A percentile compares a stretch with the other conserved stretches of the same genome.
Evolutionary conservation across 30 jellyfish, hydroid and myxozoan species (phyloP).

Genomic region (Hydractinia symbiolongicarpus): DNA sequence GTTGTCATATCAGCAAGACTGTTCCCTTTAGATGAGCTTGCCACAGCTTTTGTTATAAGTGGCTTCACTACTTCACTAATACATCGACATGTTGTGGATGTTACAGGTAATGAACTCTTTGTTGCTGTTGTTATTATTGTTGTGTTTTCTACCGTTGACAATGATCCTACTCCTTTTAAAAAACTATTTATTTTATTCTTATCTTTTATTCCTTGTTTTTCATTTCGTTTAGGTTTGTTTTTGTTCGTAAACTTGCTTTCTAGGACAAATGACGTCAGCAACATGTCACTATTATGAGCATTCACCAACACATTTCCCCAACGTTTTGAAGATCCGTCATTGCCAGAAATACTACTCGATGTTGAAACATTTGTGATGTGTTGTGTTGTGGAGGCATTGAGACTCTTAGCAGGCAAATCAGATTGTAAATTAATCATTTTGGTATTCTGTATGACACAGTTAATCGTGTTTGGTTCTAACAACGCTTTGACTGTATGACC

Average conservation of each 20-base stretch:
- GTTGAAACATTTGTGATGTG: neutral
- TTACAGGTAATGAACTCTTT: neutral
- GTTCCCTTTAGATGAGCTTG: neutral
- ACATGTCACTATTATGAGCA: conserved; percentile 27
- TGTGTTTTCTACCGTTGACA: neutral
- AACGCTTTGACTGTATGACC: conserved; percentile 44
- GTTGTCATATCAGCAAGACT: neutral
- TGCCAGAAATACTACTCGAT: neutral
- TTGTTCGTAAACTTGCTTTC: neutral
- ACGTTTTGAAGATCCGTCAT: conserved; percentile 3
- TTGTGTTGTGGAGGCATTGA: neutral
- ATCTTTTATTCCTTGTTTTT: neutral
- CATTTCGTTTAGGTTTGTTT: neutral
- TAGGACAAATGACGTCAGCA: conserved; percentile 30
- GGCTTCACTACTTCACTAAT: neutral
- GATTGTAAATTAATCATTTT: neutral
- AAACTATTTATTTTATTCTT: neutral
- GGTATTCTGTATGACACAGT: neutral
- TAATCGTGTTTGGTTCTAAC: conserved; percentile 5
- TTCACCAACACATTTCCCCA: conserved; percentile 30
- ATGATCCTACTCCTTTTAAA: neutral
- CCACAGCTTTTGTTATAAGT: neutral
- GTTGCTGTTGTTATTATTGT: neutral
- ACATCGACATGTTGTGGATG: neutral
- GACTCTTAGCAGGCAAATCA: neutral